Conservation (phyloP, 2,888 invertebrate genomes). For the Eupithecia dodoneata region DNA sequence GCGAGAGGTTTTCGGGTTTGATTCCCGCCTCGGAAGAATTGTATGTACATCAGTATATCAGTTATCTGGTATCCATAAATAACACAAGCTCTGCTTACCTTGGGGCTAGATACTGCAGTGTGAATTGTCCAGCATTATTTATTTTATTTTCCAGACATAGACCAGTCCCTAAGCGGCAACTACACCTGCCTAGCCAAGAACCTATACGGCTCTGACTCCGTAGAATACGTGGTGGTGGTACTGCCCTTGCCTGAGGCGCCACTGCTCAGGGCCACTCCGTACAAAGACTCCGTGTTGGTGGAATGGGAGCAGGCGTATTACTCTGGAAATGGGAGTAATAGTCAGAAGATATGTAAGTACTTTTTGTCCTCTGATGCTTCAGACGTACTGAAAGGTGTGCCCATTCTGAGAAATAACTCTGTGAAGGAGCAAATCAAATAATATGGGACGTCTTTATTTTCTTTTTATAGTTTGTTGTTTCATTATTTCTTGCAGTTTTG, state of each 20-base stretch:
- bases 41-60: too few relatives aligned
- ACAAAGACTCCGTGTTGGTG: constrained; percentile 80
- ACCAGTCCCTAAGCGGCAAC: constrained; percentile 88
- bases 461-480: too few relatives aligned
- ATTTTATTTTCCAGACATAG: constrained; percentile 63
- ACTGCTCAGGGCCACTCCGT: constrained; percentile 82
- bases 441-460: too few relatives aligned
- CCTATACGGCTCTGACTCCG: constrained; percentile 92
- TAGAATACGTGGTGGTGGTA: constrained; percentile 90
- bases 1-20: too few relatives aligned
- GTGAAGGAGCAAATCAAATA: neutral
- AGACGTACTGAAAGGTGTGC: neutral
- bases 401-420: neutral
- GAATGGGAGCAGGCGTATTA: constrained; percentile 87
- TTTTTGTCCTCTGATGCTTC: neutral
- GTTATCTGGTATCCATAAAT: too few relatives aligned
- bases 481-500: too few relatives aligned
- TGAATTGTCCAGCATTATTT: too few relatives aligned
- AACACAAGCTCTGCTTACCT: too few relatives aligned
- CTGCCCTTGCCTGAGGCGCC: constrained; percentile 90
- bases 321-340: constrained; percentile 59
- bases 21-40: too few relatives aligned
- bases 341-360: constrained; percentile 77
- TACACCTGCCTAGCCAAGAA: constrained; percentile 93
- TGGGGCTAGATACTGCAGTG: too few relatives aligned